Evolutionary conservation across 2,113 vertebrate genomes (phyloP).

Genomic region (Ondatra zibethicus): DNA sequence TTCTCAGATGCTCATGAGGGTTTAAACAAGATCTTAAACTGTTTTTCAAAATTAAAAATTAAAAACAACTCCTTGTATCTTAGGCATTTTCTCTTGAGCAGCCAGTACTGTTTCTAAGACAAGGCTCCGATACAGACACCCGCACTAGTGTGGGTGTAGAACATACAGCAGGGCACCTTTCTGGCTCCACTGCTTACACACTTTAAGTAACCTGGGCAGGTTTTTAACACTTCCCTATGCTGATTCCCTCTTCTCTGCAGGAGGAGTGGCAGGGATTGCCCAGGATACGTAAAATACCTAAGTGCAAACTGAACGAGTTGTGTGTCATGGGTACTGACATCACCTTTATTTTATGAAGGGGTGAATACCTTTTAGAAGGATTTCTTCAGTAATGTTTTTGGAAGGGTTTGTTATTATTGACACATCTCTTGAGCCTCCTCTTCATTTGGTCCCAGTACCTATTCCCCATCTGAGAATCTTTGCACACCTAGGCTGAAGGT

Average conservation of each 20-base stretch:
- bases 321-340: neutral
- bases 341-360: neutral
- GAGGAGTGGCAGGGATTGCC: neutral
- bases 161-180: neutral
- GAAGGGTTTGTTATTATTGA: neutral
- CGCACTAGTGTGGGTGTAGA: neutral
- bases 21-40: neutral
- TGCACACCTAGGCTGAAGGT: neutral
- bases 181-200: neutral
- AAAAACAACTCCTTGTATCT: neutral
- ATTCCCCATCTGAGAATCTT: neutral
- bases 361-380: neutral
- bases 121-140: neutral
- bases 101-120: neutral
- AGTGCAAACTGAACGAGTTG: neutral
- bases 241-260: neutral
- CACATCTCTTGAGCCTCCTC: too few species aligned
- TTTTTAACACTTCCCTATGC: neutral
- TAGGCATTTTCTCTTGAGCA: neutral
- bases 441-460: too few species aligned
- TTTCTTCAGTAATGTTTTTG: neutral
- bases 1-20: neutral
- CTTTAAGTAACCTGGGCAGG: neutral
- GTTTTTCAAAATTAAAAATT: neutral
- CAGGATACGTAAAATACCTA: neutral